Evolutionary conservation across 2,797 vertebrate genomes (phyloP), one percentile per base, ranked within the genome.

Genomic region (Delichon dasypus): DNA sequence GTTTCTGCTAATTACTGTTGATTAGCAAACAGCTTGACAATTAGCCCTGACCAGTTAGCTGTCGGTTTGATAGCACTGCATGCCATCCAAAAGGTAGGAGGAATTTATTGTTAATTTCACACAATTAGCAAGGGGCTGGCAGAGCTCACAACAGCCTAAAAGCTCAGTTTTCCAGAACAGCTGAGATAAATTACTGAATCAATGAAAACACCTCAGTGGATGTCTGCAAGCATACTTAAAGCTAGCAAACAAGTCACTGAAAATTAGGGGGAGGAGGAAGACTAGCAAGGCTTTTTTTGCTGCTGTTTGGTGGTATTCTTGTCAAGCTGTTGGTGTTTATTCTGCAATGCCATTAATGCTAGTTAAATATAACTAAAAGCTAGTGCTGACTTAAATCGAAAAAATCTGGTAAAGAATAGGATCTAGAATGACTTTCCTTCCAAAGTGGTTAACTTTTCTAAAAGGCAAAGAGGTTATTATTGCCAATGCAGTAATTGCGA

Each of bases 401-500:
- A 77, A 6, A 5, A 10, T 60, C 18, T 62, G 13, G 19, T 71
- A 36, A 79, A 79, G 6, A 48, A 10, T 10, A 53, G 71, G 38
- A 26, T 9, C 32, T 70, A 91, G 64, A 87, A 97, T 97, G 97
- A n/a, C 93, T 71, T 89, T 95, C 10, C 44, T 94, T 76, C 80
- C 93, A 10, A 82, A 95, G 27, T 92, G 95, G 82, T 6, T 95
- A 29, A 94, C 82, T 61, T 98, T 98, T 77, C 90, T 98, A 32
- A 98, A 98, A 84, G 97, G 94, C 76, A 97, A 97, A 73, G 96
- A 98, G 57, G 91, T 91, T 23, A 40, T 96, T 74, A 3, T 97
- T 61, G 96, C 97, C 81, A 98, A 98, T 93, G 95, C 95, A 40
- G 7, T 98, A 76, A 98, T 98, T 72, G 97, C 97, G 7, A 89